Conservation (phyloP, 2,113 vertebrate species). For the Gambusia affinis region DNA sequence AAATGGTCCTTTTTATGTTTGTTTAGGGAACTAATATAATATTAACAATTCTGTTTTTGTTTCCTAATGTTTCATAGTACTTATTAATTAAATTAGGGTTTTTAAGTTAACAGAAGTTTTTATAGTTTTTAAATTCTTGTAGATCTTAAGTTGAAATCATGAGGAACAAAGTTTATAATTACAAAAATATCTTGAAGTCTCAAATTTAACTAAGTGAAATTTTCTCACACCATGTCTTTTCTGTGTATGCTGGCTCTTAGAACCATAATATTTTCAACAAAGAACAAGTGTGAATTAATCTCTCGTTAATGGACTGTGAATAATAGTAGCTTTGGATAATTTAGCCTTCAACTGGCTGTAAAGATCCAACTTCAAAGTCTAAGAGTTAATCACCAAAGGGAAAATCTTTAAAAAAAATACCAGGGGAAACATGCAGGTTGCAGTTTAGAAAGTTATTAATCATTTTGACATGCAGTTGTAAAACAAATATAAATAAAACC, state of each 20-base stretch:
- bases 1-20: not conserved
- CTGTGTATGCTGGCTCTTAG: too few relatives aligned
- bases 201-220: too few relatives aligned
- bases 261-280: too few relatives aligned
- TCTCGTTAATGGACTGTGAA: too few relatives aligned
- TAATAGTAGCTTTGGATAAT: too few relatives aligned
- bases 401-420: not conserved
- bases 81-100: not conserved
- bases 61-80: not conserved
- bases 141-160: not conserved
- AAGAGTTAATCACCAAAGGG: not conserved
- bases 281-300: too few relatives aligned
- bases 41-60: not conserved
- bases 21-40: not conserved
- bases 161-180: not conserved
- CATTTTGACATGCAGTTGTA: not conserved
- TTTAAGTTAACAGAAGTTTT: not conserved
- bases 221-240: too few relatives aligned
- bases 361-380: too few relatives aligned
- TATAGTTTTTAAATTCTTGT: not conserved
- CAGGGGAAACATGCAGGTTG: not conserved
- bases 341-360: too few relatives aligned
- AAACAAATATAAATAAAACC: not conserved
- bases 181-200: not conserved
- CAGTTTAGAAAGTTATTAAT: not conserved